Conservation (phyloP, 2,113 vertebrate species). For the Neolamprologus toae region DNA sequence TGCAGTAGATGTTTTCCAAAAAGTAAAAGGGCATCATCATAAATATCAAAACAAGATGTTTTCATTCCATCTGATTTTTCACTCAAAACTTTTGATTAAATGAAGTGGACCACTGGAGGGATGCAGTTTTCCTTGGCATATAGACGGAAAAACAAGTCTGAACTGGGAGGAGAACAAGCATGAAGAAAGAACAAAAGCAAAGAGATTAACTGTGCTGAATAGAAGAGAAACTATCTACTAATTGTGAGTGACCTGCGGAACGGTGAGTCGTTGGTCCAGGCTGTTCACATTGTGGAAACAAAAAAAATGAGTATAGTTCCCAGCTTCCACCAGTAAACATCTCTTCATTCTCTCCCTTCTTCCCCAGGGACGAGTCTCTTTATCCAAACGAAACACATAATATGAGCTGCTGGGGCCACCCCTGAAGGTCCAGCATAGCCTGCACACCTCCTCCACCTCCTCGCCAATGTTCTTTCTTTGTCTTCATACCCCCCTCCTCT, state of each 20-base stretch:
- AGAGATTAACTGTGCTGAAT: conserved; percentile 3
- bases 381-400: conserved; percentile 5
- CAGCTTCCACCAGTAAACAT: conserved; percentile 4
- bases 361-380: conserved; percentile 1
- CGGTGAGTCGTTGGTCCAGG: neutral
- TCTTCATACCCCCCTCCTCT: neutral
- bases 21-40: neutral
- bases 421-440: conserved; percentile 7
- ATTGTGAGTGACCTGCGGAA: conserved; percentile 37
- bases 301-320: neutral
- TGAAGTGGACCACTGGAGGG: neutral
- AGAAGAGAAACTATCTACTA: neutral
- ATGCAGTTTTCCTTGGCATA: neutral
- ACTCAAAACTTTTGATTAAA: conserved; percentile 16
- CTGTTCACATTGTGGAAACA: neutral
- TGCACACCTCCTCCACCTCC: neutral
- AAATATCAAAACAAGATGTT: conserved; percentile 43
- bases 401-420: conserved; percentile 29
- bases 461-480: conserved; percentile 1
- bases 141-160: neutral
- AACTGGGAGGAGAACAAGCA: neutral
- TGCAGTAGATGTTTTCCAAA: neutral
- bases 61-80: neutral
- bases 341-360: neutral
- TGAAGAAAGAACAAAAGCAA: neutral